Evolutionary conservation across 2,888 invertebrate species (phyloP).

Genomic region (Ceramica pisi): DNA sequence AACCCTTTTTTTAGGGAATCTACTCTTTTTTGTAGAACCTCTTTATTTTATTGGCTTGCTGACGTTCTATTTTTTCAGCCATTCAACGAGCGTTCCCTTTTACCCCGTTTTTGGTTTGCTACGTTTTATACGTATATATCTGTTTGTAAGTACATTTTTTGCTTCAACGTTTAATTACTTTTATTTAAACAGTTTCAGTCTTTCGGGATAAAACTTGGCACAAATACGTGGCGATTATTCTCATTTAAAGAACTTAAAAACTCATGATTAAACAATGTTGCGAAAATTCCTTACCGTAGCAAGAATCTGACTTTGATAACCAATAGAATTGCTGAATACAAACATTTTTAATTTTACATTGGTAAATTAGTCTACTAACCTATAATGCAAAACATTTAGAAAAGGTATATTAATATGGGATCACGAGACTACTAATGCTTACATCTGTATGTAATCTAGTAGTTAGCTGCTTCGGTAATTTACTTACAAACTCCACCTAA

Average conservation of each 20-base stretch:
- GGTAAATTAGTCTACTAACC: background rate
- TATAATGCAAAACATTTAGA: background rate
- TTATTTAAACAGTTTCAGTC: slow-evolving; percentile 24
- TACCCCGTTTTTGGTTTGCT: slow-evolving; percentile 44
- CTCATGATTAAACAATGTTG: slow-evolving; percentile 13
- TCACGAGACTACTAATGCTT: background rate
- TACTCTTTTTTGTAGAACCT: slow-evolving; percentile 68
- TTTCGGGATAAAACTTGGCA: slow-evolving; percentile 18
- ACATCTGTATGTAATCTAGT: too few species aligned
- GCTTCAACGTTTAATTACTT: slow-evolving; percentile 49
- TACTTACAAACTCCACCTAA: slow-evolving; percentile 14
- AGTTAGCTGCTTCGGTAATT: background rate
- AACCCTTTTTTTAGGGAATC: slow-evolving; percentile 67
- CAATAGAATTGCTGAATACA: background rate
- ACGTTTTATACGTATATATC: slow-evolving; percentile 9
- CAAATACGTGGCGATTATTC: slow-evolving; percentile 18
- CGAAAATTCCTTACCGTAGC: background rate
- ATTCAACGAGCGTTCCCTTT: slow-evolving; percentile 57
- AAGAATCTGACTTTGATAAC: background rate
- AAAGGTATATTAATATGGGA: background rate
- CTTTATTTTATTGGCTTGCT: slow-evolving; percentile 71
- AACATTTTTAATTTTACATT: background rate
- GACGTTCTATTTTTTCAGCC: slow-evolving; percentile 68
- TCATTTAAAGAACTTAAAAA: slow-evolving; percentile 10
- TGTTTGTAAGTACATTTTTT: slow-evolving; percentile 12